Conservation (phyloP, 2,797 vertebrate genomes). For the Spinus pinus region DNA sequence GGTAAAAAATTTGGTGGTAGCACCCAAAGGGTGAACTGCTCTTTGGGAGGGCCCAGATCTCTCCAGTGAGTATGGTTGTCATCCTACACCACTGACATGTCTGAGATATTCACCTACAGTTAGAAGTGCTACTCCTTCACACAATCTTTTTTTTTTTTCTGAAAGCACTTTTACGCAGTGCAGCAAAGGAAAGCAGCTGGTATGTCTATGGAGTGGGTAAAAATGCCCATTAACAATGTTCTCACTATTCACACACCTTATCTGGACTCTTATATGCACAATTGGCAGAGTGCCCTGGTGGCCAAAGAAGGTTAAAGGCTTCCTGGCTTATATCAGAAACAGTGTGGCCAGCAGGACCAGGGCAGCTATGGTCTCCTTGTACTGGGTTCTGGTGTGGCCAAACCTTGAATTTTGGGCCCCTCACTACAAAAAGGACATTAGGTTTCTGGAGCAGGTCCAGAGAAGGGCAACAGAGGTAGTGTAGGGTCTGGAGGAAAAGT, state of each 20-base stretch:
- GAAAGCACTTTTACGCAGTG: not conserved
- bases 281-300: not conserved
- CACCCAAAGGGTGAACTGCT: not conserved
- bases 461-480: not conserved
- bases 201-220: not conserved
- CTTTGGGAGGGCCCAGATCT: not conserved
- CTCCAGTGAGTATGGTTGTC: not conserved
- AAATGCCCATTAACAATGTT: not conserved
- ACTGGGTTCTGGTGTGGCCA: not conserved
- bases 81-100: not conserved
- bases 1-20: not conserved
- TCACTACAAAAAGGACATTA: not conserved
- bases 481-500: not conserved
- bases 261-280: not conserved
- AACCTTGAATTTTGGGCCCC: not conserved
- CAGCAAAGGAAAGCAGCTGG: not conserved
- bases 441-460: not conserved
- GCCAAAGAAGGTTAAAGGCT: not conserved
- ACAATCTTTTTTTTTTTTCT: not conserved
- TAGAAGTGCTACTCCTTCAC: fast-evolving
- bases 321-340: too few species aligned
- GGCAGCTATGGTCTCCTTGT: not conserved
- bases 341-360: not conserved
- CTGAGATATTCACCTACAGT: too few species aligned
- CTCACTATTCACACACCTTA: not conserved